Base-by-base conservation (phyloP, 2,113 vertebrate species). In the Tichodroma muraria region DNA sequence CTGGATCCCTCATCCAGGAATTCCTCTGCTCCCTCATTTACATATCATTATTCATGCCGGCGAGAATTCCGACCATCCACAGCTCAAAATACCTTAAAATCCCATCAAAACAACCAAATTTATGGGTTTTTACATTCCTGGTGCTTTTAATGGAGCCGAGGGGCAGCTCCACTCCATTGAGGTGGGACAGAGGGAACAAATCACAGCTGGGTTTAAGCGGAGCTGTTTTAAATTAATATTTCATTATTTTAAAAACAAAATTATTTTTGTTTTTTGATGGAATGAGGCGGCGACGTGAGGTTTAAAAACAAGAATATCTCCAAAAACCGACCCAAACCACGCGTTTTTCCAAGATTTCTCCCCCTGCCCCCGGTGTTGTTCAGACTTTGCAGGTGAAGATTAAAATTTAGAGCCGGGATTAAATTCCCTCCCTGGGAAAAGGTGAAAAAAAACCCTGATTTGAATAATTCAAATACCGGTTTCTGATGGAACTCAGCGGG, bases 401-500 rank as follows among this genome's bases (percentile, higher is more conserved):
- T 31, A 4, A 17, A 47, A 81, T 52, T 65, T 25, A 37, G 37
- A 3, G 2, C n/a, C 0, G 6, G 45, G 61, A 82, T 85, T 60
- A 54, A 64, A 10, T 2, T 2, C 13, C 40, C 9, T 40, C 18
- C 25, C 17, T 12, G 11, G 25, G 33, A 18, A 80, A 69, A 18
- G 20, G 15, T 15, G 33, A 45, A 45, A 6, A 61, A 52, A 49
- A 8, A 5, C 1, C 28, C 15, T 15, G 21, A 56, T 69, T 42
- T 2, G 10, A 30, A 63, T 8, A 27, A 52, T 53, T n/a, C 11
- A 7, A 42, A 42, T 1, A 24, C 6, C 1, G 1, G 0, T 54
- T 88, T 38, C 33, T 1, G 2, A 10, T 1, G 4, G 35, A 68
- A 53, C 0, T 3, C 13, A 2, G 4, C 0, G 0, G 45, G 65